phyloP scores from a whole-genome alignment of 2,888 invertebrate species.

The Acholoe squamosa region DNA sequence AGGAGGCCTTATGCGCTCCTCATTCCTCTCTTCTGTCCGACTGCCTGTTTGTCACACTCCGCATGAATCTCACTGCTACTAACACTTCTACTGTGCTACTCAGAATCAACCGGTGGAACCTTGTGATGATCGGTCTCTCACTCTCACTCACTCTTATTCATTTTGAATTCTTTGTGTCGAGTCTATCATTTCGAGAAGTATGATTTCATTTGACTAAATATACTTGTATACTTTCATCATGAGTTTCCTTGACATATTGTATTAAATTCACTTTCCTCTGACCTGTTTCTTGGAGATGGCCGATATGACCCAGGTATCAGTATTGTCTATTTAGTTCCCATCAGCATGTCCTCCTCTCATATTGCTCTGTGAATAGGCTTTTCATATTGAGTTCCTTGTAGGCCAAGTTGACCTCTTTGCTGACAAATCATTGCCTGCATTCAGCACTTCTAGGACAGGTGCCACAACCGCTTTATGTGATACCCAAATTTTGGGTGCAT shows the following conservation, averaged over 20 bases:
- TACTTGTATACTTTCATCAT: constrained; percentile 40
- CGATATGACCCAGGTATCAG: constrained; percentile 59
- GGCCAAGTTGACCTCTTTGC: background rate
- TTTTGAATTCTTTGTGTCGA: background rate
- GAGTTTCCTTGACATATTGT: constrained; percentile 51
- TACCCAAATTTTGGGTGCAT: too few species aligned
- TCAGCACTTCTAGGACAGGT: too few species aligned
- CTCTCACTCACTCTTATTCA: constrained; percentile 29
- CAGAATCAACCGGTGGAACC: background rate
- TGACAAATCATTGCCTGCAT: background rate
- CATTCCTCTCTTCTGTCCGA: background rate
- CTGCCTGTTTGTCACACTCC: constrained; percentile 34
- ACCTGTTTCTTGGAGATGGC: constrained; percentile 62
- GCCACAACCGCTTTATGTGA: too few species aligned
- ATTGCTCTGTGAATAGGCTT: background rate
- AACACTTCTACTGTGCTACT: background rate
- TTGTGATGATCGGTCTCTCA: constrained; percentile 19
- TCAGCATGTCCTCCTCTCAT: constrained; percentile 16
- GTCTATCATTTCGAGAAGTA: background rate
- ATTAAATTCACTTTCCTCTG: constrained; percentile 51
- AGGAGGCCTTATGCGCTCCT: background rate
- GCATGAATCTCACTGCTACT: constrained; percentile 38
- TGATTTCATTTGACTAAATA: constrained; percentile 12
- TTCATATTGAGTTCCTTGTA: background rate
- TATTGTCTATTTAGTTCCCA: constrained; percentile 42